Percentiles rank a stretch among this genome's conserved stretches.
These are phyloP conservation scores for Proterorhinus semilunaris DNA, from an alignment of 2,113 vertebrate species.

Conservation along the genomic window DNA sequence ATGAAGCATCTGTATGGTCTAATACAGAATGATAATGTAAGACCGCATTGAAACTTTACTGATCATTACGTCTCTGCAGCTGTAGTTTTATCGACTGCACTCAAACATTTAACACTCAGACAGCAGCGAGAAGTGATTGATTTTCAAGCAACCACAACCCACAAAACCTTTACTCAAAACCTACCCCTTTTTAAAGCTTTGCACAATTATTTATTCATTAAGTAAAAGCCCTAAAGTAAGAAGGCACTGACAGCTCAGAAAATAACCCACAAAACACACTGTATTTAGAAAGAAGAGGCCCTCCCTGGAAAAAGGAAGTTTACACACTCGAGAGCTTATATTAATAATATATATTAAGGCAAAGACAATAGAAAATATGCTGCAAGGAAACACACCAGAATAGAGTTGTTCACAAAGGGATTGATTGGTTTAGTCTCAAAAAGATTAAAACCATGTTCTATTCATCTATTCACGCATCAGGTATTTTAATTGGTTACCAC, in stretches of 20 bases:
- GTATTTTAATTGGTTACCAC: background rate
- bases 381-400: background rate
- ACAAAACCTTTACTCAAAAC: conserved; percentile 5
- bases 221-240: background rate
- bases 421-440: background rate
- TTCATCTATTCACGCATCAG: background rate
- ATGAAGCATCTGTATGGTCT: background rate
- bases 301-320: background rate
- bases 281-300: background rate
- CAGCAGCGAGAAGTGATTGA: conserved; percentile 7
- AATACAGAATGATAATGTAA: background rate
- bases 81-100: conserved; percentile 8
- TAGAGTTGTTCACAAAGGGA: background rate
- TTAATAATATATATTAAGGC: background rate
- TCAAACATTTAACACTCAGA: conserved; percentile 6
- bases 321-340: background rate
- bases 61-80: conserved; percentile 7
- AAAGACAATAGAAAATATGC: background rate
- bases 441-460: background rate
- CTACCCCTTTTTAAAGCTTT: background rate
- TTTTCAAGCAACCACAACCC: background rate
- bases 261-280: background rate
- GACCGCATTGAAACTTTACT: background rate
- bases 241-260: conserved; percentile 2
- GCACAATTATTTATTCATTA: conserved; percentile 7